Base-by-base conservation (phyloP, 1,140 invertebrate species). In the Glossosoma conforme region DNA sequence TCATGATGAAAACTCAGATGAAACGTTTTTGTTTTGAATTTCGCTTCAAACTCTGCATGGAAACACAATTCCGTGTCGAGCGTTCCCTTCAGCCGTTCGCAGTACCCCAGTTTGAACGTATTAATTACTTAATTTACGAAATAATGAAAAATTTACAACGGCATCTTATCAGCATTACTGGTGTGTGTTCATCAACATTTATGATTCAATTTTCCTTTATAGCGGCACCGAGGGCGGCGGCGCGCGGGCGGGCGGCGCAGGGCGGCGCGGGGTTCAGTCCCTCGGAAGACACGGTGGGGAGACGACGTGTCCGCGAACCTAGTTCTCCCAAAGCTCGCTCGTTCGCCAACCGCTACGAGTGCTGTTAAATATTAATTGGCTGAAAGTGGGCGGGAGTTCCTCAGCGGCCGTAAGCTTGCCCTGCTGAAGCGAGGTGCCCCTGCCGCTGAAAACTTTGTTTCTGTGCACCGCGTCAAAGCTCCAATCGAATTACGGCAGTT, bases 151-250 rank as follows among this genome's bases (percentile, higher is more conserved):
- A 25, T 58, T 53, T 45, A 50, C 50, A 58, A 47, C 45, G 49
- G 54, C 49, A 57, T 52, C 55, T 58, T 58, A 58, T 58, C 55
- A 58, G 46, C 50, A 53, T 58, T 49, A 50, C 51, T 44, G 55
- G 33, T 58, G 45, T 48, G 49, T 58, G 50, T 58, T 58, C 55
- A 58, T 58, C 55, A 58, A 58, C 55, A 58, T 58, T 58, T 58
- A 53, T 53, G 55, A 58, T 58, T 58, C 55, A 58, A 58, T 58
- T 58, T 58, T 58, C 55, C 55, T 58, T 53, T 50, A 53, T 45
- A 51, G 45, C 37, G 17, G 37, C 24, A 8, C 9, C 6, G 36
- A n/a, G 41, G 25, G 35, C 11, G 33, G 15, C 11, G 18, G 44
- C 19, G 40, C 24, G 46, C 6, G 28, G 38, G 18, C 17, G 32